phyloP scores from a whole-genome alignment of 2,113 vertebrate genomes.

The Hippolais icterina region DNA sequence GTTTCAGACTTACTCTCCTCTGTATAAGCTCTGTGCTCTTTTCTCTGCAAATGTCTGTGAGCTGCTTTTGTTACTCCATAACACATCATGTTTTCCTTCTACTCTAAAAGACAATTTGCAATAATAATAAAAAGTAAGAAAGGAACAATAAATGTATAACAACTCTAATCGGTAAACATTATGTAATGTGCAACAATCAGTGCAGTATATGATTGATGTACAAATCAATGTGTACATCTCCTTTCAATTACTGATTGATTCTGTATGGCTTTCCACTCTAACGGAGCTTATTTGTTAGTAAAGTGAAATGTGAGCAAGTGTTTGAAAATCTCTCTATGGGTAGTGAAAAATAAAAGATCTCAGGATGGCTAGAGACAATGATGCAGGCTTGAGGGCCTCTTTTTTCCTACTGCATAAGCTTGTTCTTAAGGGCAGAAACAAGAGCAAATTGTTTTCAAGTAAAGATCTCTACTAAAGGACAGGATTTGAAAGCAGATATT shows the following conservation, averaged over 20 bases:
- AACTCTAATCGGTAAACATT: not conserved
- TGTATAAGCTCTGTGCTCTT: not conserved
- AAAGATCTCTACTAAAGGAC: not conserved
- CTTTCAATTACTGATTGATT: slow-evolving; percentile 42
- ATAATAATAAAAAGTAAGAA: slow-evolving; percentile 31
- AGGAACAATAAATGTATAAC: not conserved
- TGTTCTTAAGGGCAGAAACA: not conserved
- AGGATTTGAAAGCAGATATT: not conserved
- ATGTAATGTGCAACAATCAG: not conserved
- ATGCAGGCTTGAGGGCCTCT: not conserved
- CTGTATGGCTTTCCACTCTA: not conserved
- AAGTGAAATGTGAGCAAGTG: slow-evolving; percentile 11
- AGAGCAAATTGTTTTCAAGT: not conserved
- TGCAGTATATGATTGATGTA: not conserved
- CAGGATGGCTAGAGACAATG: not conserved
- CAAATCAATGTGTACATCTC: slow-evolving; percentile 26
- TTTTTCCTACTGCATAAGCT: not conserved
- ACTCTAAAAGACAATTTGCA: not conserved
- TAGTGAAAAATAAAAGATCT: not conserved
- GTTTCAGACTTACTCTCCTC: not conserved
- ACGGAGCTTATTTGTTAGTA: slow-evolving; percentile 36
- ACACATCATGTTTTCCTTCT: not conserved
- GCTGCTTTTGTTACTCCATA: not conserved
- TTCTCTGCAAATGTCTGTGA: not conserved
- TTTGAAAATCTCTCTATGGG: not conserved